Percentiles rank a stretch among this genome's conserved stretches.
Conservation (phyloP, 2,888 invertebrate species). For the Drosophila lutescens region DNA sequence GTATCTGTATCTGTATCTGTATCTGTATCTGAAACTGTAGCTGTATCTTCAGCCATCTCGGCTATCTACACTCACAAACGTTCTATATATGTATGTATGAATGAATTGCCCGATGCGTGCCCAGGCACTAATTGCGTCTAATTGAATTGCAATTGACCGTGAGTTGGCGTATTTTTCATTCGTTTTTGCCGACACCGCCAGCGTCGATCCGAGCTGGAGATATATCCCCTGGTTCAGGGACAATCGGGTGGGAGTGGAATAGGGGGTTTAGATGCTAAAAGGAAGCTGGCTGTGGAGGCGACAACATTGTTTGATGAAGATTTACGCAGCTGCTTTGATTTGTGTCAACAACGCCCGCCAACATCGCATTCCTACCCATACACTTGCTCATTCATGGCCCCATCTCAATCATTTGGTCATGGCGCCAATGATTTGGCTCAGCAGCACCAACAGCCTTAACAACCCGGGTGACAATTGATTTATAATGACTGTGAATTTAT, state of each 20-base stretch:
- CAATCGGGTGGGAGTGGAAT: not conserved
- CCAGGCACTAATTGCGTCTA: constrained; percentile 77
- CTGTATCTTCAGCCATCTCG: constrained; percentile 32
- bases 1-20: constrained; percentile 38
- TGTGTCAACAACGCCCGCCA: constrained; percentile 71
- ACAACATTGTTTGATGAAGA: constrained; percentile 69
- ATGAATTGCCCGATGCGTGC: constrained; percentile 51
- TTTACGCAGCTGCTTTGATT: constrained; percentile 77
- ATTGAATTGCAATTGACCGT: constrained; percentile 80
- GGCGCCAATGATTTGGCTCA: constrained; percentile 60
- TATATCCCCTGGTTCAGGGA: constrained; percentile 16
- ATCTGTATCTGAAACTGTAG: constrained; percentile 28
- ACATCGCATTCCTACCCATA: constrained; percentile 33
- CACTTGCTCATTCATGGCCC: constrained; percentile 43
- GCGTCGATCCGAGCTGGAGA: constrained; percentile 30
- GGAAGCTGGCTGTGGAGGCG: constrained; percentile 38
- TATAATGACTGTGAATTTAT: constrained; percentile 48
- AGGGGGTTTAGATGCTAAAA: constrained; percentile 5
- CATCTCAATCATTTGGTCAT: constrained; percentile 49
- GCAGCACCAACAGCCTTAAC: constrained; percentile 21
- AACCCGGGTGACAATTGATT: constrained; percentile 46
- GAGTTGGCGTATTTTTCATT: constrained; percentile 79
- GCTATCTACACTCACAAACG: constrained; percentile 27
- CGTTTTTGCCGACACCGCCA: constrained; percentile 63
- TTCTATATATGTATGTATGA: constrained; percentile 20